These are phyloP conservation scores for Bufo gargarizans DNA, from an alignment of 2,113 vertebrate genomes.

Conservation along the genomic window DNA sequence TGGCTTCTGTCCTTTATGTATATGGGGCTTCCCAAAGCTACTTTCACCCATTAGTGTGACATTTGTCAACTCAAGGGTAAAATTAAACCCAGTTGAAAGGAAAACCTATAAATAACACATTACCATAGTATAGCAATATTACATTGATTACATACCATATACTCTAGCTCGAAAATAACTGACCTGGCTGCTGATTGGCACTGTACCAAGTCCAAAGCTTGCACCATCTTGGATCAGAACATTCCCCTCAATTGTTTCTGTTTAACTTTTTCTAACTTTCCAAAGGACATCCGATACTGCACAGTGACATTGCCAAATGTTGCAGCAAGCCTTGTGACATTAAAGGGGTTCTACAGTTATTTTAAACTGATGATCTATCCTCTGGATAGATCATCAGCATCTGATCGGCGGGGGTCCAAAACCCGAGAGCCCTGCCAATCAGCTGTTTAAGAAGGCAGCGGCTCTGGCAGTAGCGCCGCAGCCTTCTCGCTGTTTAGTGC, in stretches of 20 bases:
- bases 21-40: slow-evolving; percentile 77
- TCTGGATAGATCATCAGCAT: too few relatives aligned
- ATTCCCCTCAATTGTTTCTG: slow-evolving; percentile 70
- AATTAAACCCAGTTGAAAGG: slow-evolving; percentile 77
- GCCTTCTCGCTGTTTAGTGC: too few relatives aligned
- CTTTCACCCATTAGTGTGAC: slow-evolving; percentile 74
- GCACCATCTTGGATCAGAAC: slow-evolving; percentile 79
- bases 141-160: neutral
- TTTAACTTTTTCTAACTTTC: slow-evolving; percentile 62
- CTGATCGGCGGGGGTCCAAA: too few relatives aligned
- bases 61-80: slow-evolving; percentile 81
- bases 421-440: too few relatives aligned
- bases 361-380: too few relatives aligned
- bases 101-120: slow-evolving; percentile 75
- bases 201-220: slow-evolving; percentile 69
- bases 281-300: slow-evolving; percentile 73
- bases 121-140: neutral
- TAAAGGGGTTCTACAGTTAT: too few relatives aligned
- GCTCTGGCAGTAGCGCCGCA: too few relatives aligned
- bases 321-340: slow-evolving; percentile 86
- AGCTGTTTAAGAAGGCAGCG: too few relatives aligned
- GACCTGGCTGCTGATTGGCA: slow-evolving; percentile 86
- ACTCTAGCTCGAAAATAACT: neutral
- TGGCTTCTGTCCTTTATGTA: slow-evolving; percentile 73
- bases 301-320: slow-evolving; percentile 82